Evolutionary conservation across 2,888 invertebrate genomes (phyloP), one percentile per base, ranked within the genome.

Genomic region (Sycophila texana): DNA sequence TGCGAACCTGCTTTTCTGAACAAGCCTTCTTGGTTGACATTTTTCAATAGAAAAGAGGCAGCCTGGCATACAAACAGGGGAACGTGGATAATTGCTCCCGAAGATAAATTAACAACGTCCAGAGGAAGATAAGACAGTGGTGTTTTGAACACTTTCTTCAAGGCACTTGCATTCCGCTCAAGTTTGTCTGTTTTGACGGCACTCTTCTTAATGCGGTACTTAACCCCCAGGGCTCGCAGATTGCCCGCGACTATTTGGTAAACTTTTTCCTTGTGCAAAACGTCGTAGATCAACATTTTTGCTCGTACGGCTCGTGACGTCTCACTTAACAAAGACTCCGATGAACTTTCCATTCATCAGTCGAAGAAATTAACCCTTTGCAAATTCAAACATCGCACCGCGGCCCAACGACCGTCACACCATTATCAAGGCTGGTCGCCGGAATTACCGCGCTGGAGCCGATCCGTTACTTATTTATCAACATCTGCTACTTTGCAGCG

Each of bases 1-100:
- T 95, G 94, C 0, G 97, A 96, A 16, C 97, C 98, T 67, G 96
- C 96, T 91, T 97, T 97, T 10, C 98, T 93, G 89, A 98, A 98
- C 67, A 98, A 91, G 0, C 98, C 98, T 88, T 97, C 97, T 22
- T 94, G 94, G 75, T 93, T 92, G 47, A 95, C 92, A 90, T 95
- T 93, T 63, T 93, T 91, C 82, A 94, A 91, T 71, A 96, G 93
- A 85, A 93, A 94, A 73, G 93, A 92, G 84, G 95, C 94, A 86
- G 95, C 93, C 87, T 95, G 94, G 84, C 94, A 93, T 0, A 96
- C 93, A 86, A 96, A 93, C 83, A 92, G 92, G 7, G 96, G 96
- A 53, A 96, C 93, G 88, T 94, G 92, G 55, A 96, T 91, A 81
- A 94, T 93, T 86, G 93, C 93, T 30, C 95, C 95, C 88, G 94